phyloP scores from a whole-genome alignment of 1,140 invertebrate species.

The Leptonema lineaticorne region DNA sequence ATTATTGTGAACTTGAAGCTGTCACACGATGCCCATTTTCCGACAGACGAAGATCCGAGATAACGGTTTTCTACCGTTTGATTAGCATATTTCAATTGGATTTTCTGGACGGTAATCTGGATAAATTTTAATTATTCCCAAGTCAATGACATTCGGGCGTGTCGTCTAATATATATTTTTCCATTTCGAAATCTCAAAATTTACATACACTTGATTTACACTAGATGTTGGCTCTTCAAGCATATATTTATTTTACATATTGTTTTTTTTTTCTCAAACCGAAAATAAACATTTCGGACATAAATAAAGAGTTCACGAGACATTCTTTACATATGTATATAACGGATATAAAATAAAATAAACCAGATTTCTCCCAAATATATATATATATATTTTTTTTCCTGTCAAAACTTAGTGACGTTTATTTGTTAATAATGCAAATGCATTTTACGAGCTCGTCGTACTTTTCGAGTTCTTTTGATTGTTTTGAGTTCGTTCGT shows the following conservation, averaged over 20 bases:
- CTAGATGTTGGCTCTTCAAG: too few relatives aligned
- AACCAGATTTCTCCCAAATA: neutral
- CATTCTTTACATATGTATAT: neutral
- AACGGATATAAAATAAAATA: neutral
- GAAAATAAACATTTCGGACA: neutral
- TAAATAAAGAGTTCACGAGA: constrained; percentile 2
- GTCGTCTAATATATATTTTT: neutral
- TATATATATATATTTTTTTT: neutral
- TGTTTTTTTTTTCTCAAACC: neutral
- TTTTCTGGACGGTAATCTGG: neutral
- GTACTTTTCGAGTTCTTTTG: neutral
- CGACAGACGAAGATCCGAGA: neutral
- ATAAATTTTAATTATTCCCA: constrained; percentile 13
- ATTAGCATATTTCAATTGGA: neutral
- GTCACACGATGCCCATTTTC: neutral
- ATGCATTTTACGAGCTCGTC: neutral
- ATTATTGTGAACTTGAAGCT: neutral
- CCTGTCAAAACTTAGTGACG: neutral
- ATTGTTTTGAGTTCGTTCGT: neutral
- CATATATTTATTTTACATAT: neutral
- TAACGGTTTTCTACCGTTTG: neutral
- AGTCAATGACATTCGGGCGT: neutral
- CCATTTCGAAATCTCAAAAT: neutral
- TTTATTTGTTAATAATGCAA: constrained; percentile 4
- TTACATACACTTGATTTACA: neutral